Conservation (phyloP, 2,113 vertebrate species). For the Prochilodus magdalenae region DNA sequence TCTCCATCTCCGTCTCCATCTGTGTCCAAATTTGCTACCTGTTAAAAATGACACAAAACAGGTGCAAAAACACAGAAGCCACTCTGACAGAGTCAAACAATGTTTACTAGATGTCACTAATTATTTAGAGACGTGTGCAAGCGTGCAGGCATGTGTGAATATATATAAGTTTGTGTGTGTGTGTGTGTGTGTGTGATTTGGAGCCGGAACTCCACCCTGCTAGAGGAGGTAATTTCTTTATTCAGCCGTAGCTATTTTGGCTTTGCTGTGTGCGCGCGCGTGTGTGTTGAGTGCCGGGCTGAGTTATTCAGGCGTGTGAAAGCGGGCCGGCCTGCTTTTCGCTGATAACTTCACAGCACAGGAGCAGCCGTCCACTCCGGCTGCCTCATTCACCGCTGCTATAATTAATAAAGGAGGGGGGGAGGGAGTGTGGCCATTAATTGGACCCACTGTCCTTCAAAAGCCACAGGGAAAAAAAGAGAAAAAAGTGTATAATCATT, state of each 20-base stretch:
- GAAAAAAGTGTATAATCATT: conserved; percentile 61
- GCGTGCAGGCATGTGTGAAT: conserved; percentile 15
- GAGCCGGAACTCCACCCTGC: conserved; percentile 36
- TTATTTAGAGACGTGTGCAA: conserved; percentile 32
- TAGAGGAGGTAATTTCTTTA: conserved; percentile 53
- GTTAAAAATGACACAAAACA: not conserved
- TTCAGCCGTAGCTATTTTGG: conserved; percentile 44
- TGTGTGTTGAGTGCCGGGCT: conserved; percentile 72
- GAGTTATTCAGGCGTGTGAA: conserved; percentile 75
- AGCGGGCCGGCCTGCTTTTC: conserved; percentile 71
- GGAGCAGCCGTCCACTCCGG: conserved; percentile 32
- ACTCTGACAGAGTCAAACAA: not conserved
- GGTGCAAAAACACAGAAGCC: not conserved
- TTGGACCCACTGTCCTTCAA: conserved; percentile 74
- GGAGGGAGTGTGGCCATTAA: conserved; percentile 70
- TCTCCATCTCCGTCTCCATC: not conserved
- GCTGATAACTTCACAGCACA: conserved; percentile 72
- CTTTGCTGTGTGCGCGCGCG: conserved; percentile 5
- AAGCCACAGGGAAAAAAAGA: conserved; percentile 60
- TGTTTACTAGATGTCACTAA: not conserved
- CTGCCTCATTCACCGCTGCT: conserved; percentile 51
- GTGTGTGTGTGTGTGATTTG: conserved; percentile 10
- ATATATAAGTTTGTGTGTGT: conserved; percentile 35
- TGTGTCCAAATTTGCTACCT: not conserved
- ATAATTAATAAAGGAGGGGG: conserved; percentile 73